Conservation (phyloP, 2,797 vertebrate genomes). For the Darevskia mixta region DNA sequence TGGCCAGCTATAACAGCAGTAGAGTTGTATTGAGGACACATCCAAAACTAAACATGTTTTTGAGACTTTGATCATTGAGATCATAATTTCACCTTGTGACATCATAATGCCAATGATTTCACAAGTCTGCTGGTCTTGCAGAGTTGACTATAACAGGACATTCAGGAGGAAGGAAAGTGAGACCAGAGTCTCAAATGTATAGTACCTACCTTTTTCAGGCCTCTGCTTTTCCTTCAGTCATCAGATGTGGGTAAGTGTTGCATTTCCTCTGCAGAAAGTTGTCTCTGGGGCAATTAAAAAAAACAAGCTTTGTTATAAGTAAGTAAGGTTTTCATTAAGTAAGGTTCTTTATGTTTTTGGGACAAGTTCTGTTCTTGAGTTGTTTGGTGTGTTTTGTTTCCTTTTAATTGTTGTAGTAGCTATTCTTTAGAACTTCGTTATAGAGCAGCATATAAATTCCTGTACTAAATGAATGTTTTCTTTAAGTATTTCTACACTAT, state of each 20-base stretch:
- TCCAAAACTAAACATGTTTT: not conserved
- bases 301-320: not conserved
- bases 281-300: not conserved
- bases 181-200: not conserved
- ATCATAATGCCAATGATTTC: slow-evolving; percentile 25
- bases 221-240: not conserved
- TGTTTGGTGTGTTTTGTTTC: not conserved
- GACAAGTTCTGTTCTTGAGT: not conserved
- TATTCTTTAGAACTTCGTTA: not conserved
- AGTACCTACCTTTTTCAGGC: not conserved
- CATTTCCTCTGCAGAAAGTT: not conserved
- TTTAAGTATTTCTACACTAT: not conserved
- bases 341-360: not conserved
- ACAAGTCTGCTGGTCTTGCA: not conserved
- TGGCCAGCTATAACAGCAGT: not conserved
- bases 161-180: not conserved
- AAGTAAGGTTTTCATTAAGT: not conserved
- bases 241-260: not conserved
- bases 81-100: slow-evolving; percentile 21
- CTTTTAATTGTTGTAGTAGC: not conserved
- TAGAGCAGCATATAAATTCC: not conserved
- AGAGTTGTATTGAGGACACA: not conserved
- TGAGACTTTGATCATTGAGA: not conserved
- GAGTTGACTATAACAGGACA: not conserved
- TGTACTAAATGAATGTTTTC: not conserved